phyloP scores from a whole-genome alignment of 2,113 vertebrate species.

The Corapipo altera region DNA sequence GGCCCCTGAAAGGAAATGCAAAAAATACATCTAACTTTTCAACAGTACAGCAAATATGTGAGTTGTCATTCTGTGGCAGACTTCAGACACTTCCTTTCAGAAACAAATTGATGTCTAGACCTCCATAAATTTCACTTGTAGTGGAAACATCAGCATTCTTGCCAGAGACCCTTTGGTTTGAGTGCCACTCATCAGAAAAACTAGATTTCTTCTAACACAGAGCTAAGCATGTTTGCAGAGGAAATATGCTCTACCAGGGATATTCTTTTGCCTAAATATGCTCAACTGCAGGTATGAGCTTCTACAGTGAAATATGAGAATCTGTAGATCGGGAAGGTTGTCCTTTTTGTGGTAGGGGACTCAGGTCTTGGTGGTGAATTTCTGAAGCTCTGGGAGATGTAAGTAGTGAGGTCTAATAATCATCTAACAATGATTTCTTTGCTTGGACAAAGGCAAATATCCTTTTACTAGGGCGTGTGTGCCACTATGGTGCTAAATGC shows the following conservation, averaged over 20 bases:
- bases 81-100: neutral
- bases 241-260: neutral
- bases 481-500: neutral
- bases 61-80: neutral
- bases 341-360: neutral
- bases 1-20: neutral
- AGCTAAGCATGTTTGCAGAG: neutral
- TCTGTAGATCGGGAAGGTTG: neutral
- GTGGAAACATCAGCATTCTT: neutral
- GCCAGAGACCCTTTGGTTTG: neutral
- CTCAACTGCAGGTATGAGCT: neutral
- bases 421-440: neutral
- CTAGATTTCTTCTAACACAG: neutral
- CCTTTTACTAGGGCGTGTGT: neutral
- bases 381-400: neutral
- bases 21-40: neutral
- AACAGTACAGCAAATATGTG: neutral
- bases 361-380: neutral
- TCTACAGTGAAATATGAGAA: neutral
- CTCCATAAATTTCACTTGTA: neutral
- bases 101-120: constrained; percentile 3
- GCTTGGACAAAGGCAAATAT: neutral
- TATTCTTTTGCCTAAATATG: neutral
- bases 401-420: neutral
- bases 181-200: neutral